A percentile compares a stretch with the other conserved stretches of the same genome.
Conservation (phyloP, 2,113 vertebrate genomes). For the Camelus bactrianus region DNA sequence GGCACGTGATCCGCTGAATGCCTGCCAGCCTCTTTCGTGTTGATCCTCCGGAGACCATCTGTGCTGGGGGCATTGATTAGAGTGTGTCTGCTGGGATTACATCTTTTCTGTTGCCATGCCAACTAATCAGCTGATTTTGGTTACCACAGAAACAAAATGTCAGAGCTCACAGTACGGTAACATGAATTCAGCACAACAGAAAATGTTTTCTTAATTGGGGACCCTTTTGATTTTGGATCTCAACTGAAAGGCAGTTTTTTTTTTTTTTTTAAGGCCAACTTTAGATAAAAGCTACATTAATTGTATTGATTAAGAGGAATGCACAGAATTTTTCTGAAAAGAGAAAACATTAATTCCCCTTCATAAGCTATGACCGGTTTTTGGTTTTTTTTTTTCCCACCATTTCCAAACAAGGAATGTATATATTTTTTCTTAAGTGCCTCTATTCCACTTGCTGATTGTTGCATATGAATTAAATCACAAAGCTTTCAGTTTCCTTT, state of each 20-base stretch:
- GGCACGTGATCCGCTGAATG: conserved; percentile 92
- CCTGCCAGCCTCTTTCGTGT: conserved; percentile 98
- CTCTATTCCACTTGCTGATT: conserved; percentile 74
- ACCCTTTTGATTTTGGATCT: conserved; percentile 94
- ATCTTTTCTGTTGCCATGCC: conserved; percentile 99
- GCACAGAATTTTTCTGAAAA: conserved; percentile 74
- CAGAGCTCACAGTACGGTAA: conserved; percentile 94
- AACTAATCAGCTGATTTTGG: conserved; percentile 99
- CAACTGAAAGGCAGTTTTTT: conserved; percentile 88
- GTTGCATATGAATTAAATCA: conserved; percentile 73
- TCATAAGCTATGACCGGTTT: conserved; percentile 63
- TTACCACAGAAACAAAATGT: conserved; percentile 99
- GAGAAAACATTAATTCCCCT: conserved; percentile 78
- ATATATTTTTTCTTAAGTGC: conserved; percentile 48
- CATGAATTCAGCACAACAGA: conserved; percentile 97
- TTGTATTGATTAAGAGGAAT: conserved; percentile 85
- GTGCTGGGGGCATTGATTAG: conserved; percentile 99
- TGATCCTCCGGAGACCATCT: conserved; percentile 99
- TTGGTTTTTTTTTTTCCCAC: conserved; percentile 58
- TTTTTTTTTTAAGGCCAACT: conserved; percentile 28
- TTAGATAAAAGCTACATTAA: conserved; percentile 85
- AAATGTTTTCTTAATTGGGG: conserved; percentile 97
- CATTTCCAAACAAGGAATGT: conserved; percentile 55
- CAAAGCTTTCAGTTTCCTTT: conserved; percentile 61
- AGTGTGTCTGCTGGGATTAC: conserved; percentile 99